Percentiles rank a stretch among this genome's conserved stretches.
These are phyloP conservation scores for Papilio elwesi DNA, from an alignment of 2,888 invertebrate genomes.

Conservation along the genomic window DNA sequence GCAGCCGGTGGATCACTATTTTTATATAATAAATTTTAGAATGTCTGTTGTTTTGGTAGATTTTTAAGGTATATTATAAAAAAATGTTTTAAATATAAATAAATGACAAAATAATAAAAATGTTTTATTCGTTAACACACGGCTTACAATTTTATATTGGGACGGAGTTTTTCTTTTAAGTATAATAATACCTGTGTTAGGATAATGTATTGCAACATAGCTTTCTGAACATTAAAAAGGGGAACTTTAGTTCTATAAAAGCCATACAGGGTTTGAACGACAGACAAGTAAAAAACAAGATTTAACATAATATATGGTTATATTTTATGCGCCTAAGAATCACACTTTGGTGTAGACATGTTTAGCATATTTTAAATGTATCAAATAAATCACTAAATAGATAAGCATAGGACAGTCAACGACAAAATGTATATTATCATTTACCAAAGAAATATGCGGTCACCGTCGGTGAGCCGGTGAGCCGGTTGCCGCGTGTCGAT, in stretches of 20 bases:
- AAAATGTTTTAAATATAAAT: too few species aligned
- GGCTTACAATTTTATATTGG: too few species aligned
- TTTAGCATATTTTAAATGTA: conserved; percentile 20
- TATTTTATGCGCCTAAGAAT: conserved; percentile 3
- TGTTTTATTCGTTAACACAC: too few species aligned
- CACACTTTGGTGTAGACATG: not conserved
- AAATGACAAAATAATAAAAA: too few species aligned
- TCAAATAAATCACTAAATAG: conserved; percentile 15
- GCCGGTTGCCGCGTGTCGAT: conserved; percentile 9
- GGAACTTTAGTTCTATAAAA: not conserved
- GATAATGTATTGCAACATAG: not conserved
- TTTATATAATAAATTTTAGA: too few species aligned
- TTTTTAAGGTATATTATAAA: too few species aligned
- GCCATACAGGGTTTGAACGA: not conserved
- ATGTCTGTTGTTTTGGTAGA: too few species aligned
- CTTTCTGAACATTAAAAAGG: not conserved
- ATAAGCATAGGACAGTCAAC: conserved; percentile 8
- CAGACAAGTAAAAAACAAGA: not conserved
- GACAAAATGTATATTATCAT: conserved; percentile 10
- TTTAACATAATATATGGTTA: not conserved
- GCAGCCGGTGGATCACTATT: too few species aligned
- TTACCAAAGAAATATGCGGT: conserved; percentile 13
- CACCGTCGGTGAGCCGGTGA: conserved; percentile 13
- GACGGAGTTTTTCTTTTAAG: too few species aligned
- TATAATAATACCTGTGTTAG: too few species aligned